Evolutionary conservation across 2,113 vertebrate genomes (phyloP).

Genomic region (Pholis gunnellus): DNA sequence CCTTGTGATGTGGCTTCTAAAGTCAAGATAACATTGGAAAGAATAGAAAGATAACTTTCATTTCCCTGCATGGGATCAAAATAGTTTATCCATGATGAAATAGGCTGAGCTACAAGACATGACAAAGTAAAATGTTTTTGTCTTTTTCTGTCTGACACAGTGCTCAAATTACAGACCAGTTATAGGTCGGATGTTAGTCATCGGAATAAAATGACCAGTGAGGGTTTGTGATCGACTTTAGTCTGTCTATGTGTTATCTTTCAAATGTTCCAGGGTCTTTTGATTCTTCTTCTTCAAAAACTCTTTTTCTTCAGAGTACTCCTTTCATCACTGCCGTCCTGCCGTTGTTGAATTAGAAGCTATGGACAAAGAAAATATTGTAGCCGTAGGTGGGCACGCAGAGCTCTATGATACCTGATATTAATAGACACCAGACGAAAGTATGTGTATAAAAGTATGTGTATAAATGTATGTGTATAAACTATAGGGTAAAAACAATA

Average conservation of each 20-base stretch:
- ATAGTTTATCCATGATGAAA: neutral
- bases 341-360: too few species aligned
- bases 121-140: neutral
- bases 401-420: too few species aligned
- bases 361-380: too few species aligned
- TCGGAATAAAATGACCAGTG: neutral
- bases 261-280: neutral
- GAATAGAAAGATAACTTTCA: neutral
- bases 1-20: neutral
- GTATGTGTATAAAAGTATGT: too few species aligned
- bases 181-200: neutral
- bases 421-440: too few species aligned
- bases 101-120: neutral
- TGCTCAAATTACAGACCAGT: constrained; percentile 1
- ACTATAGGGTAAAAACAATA: too few species aligned
- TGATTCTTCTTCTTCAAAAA: neutral
- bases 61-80: neutral
- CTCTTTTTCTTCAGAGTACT: neutral
- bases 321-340: too few species aligned
- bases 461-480: too few species aligned
- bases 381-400: too few species aligned
- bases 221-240: neutral
- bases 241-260: neutral
- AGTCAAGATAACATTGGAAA: neutral
- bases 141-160: neutral